Conservation (phyloP, 2,113 vertebrate genomes). For the Burhinus bistriatus region DNA sequence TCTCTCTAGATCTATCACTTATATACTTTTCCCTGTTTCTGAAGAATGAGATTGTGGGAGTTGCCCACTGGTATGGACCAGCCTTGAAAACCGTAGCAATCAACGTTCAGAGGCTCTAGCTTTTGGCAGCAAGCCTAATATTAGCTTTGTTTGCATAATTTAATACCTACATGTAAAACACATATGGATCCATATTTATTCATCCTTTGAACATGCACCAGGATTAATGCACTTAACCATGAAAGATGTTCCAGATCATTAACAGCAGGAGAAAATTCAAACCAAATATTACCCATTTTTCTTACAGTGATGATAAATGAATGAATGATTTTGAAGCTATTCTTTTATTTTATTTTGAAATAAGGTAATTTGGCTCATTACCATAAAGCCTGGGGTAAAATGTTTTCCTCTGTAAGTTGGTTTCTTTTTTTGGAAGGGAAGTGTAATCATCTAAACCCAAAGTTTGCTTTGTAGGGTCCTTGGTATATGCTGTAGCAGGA, state of each 20-base stretch:
- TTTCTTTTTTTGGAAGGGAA: neutral
- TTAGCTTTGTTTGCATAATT: conserved; percentile 2
- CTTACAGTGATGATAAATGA: neutral
- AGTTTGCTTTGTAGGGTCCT: neutral
- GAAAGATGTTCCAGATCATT: neutral
- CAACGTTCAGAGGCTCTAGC: neutral
- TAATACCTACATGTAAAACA: conserved; percentile 1
- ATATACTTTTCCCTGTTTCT: neutral
- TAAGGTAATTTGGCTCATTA: conserved; percentile 50
- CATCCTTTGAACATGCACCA: neutral
- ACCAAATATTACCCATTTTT: neutral
- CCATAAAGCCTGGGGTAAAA: conserved; percentile 42
- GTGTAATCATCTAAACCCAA: neutral
- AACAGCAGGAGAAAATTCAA: conserved; percentile 8
- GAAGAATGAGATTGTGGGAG: neutral
- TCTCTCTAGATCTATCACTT: neutral
- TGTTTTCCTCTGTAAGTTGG: neutral
- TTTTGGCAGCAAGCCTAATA: neutral
- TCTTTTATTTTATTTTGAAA: conserved; percentile 51
- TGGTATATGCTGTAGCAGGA: neutral
- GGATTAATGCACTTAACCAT: neutral
- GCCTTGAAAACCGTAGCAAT: neutral
- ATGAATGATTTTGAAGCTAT: conserved; percentile 25
- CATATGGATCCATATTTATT: neutral
- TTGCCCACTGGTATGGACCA: neutral